These are phyloP conservation scores for Hesperia comma DNA, from an alignment of 2,888 invertebrate species.

Conservation along the genomic window DNA sequence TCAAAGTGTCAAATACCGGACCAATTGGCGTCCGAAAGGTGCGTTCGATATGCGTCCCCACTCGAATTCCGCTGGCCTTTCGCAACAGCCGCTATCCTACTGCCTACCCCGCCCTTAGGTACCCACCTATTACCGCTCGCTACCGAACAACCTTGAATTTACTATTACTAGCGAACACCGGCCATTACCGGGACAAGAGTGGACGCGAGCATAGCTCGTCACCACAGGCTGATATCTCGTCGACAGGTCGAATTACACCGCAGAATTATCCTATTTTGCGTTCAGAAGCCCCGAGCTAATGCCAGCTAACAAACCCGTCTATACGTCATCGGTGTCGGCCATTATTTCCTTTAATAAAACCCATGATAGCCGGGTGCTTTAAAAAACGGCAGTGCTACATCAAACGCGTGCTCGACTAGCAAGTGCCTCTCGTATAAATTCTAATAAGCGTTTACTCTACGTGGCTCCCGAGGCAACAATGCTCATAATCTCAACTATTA, in stretches of 20 bases:
- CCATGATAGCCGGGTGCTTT: slow-evolving; percentile 68
- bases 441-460: slow-evolving; percentile 74
- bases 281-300: slow-evolving; percentile 59
- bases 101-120: slow-evolving; percentile 68
- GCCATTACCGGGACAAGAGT: slow-evolving; percentile 57
- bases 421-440: slow-evolving; percentile 69
- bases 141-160: slow-evolving; percentile 76
- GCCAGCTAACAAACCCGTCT: slow-evolving; percentile 41
- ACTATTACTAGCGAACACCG: slow-evolving; percentile 63
- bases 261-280: slow-evolving; percentile 73
- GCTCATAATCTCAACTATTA: slow-evolving; percentile 78
- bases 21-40: slow-evolving; percentile 76
- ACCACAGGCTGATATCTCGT: slow-evolving; percentile 73
- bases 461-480: slow-evolving; percentile 75
- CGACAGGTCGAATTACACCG: slow-evolving; percentile 75
- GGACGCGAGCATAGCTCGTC: slow-evolving; percentile 65
- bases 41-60: slow-evolving; percentile 69
- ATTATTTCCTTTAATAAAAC: slow-evolving; percentile 75
- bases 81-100: slow-evolving; percentile 57
- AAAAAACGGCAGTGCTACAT: slow-evolving; percentile 68
- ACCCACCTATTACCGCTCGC: slow-evolving; percentile 78
- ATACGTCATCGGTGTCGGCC: slow-evolving; percentile 60
- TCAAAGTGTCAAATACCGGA: slow-evolving; percentile 75
- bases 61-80: slow-evolving; percentile 67
- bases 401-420: slow-evolving; percentile 58